Evolutionary conservation across 2,797 vertebrate species (phyloP).

Genomic region (Typhlichthys subterraneus): DNA sequence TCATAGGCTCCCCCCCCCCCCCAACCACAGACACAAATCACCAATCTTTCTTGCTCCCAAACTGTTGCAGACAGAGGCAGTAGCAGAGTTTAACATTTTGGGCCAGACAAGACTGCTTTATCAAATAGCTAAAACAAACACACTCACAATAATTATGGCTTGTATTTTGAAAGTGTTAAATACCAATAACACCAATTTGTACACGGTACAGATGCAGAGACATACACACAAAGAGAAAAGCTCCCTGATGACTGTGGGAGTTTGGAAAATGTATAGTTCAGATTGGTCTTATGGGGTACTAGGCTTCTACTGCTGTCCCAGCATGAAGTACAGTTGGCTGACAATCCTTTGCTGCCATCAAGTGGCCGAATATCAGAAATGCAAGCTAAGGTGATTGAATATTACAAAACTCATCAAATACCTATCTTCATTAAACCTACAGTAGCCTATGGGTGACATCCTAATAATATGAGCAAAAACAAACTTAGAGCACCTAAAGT

Average conservation of each 20-base stretch:
- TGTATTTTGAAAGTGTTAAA: too few species aligned
- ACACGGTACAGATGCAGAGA: background rate
- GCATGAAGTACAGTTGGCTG: background rate
- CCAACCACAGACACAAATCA: too few species aligned
- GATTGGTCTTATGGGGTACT: background rate
- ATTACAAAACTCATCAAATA: background rate
- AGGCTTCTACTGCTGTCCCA: slow-evolving; percentile 34
- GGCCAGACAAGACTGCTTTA: background rate
- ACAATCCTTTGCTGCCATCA: slow-evolving; percentile 57
- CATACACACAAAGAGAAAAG: background rate
- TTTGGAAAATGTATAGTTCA: slow-evolving; percentile 2
- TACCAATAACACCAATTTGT: too few species aligned
- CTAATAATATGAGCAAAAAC: background rate
- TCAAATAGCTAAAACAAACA: too few species aligned
- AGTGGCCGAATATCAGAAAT: slow-evolving; percentile 36
- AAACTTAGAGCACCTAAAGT: too few species aligned
- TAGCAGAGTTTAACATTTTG: too few species aligned
- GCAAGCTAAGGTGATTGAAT: slow-evolving; percentile 9
- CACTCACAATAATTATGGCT: background rate
- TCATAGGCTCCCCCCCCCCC: too few species aligned
- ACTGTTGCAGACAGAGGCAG: too few species aligned
- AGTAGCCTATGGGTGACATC: too few species aligned
- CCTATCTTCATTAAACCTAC: too few species aligned
- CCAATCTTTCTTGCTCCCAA: too few species aligned
- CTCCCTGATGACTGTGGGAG: slow-evolving; percentile 20